phyloP scores from a whole-genome alignment of 2,797 vertebrate genomes.

The Sphenodon punctatus region DNA sequence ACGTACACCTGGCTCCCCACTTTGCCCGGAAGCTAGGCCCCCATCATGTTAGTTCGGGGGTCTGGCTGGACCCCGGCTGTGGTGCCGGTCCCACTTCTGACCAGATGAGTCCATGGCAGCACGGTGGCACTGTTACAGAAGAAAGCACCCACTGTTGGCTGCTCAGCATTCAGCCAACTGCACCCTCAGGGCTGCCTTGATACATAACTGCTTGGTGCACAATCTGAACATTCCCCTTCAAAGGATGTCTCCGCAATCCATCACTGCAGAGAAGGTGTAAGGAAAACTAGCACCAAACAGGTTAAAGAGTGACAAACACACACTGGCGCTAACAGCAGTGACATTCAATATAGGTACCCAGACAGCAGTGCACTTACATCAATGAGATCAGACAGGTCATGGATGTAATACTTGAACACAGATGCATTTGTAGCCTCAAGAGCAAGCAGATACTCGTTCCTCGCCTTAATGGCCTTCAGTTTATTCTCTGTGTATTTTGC shows the following conservation, averaged over 20 bases:
- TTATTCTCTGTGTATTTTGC: slow-evolving; percentile 98
- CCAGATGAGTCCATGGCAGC: too few relatives aligned
- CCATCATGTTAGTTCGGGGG: too few relatives aligned
- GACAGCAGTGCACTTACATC: slow-evolving; percentile 85
- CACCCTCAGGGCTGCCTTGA: not conserved
- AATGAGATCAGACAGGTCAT: slow-evolving; percentile 97
- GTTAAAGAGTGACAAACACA: not conserved
- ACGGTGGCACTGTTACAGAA: too few relatives aligned
- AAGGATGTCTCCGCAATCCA: not conserved
- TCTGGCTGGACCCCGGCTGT: too few relatives aligned
- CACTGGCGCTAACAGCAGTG: not conserved
- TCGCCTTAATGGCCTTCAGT: slow-evolving; percentile 96
- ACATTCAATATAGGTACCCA: not conserved
- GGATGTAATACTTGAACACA: slow-evolving; percentile 99
- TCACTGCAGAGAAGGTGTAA: not conserved
- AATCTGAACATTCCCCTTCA: not conserved
- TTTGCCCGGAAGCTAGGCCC: too few relatives aligned
- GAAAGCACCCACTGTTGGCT: too few relatives aligned
- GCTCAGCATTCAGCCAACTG: not conserved
- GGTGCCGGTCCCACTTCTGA: too few relatives aligned
- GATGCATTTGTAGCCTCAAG: slow-evolving; percentile 96
- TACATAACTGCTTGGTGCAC: not conserved
- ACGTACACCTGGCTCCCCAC: too few relatives aligned
- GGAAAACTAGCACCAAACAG: not conserved
- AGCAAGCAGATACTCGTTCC: slow-evolving; percentile 95